These are phyloP conservation scores for Stramonita haemastoma DNA, from an alignment of 2,888 invertebrate genomes.

Conservation along the genomic window DNA sequence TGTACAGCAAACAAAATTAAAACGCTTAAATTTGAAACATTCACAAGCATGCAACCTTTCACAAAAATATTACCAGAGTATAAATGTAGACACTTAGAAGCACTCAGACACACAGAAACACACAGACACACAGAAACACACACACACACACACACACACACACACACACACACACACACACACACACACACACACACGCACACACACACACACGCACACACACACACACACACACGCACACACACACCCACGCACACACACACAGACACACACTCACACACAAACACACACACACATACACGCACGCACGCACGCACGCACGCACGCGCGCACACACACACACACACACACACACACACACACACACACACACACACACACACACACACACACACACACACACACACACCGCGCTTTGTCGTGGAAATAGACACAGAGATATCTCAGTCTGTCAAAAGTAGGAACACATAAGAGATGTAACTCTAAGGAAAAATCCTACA, in stretches of 20 bases:
- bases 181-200: background rate
- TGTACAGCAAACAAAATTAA: no score
- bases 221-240: no score
- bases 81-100: no score
- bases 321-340: background rate
- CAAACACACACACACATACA: no score
- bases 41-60: no score
- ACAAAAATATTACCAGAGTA: no score
- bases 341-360: background rate
- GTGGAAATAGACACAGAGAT: background rate
- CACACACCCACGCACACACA: no score
- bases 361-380: background rate
- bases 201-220: background rate
- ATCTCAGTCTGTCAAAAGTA: background rate
- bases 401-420: background rate
- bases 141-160: background rate
- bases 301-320: background rate
- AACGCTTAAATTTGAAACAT: no score
- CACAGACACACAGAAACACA: no score
- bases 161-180: background rate
- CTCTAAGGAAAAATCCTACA: no score
- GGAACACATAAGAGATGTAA: no score
- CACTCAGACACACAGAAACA: background rate
- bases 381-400: conserved; percentile 1
- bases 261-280: background rate